A percentile compares a stretch with the other conserved stretches of the same genome.
These are phyloP conservation scores for Lophotis ruficrista DNA, from an alignment of 2,113 vertebrate genomes.

Conservation along the genomic window DNA sequence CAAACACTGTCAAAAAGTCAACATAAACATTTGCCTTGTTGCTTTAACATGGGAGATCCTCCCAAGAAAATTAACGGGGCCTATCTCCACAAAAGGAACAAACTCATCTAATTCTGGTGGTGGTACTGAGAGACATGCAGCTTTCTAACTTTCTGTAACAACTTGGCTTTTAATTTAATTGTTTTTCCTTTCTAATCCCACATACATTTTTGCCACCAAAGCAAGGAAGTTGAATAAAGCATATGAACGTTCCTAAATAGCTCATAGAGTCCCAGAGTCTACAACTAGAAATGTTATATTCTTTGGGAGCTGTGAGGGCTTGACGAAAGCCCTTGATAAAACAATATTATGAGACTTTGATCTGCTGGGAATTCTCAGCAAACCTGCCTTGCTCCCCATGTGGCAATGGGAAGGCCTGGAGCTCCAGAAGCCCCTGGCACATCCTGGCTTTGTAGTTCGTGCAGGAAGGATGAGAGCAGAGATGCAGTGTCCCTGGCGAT, in stretches of 20 bases:
- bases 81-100: slow-evolving; percentile 1
- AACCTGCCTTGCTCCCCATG: not conserved
- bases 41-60: slow-evolving; percentile 16
- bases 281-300: not conserved
- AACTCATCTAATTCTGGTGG: slow-evolving; percentile 10
- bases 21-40: slow-evolving; percentile 10
- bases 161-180: not conserved
- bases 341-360: not conserved
- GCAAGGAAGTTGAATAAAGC: not conserved
- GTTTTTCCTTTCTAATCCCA: not conserved
- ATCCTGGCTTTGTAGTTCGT: not conserved
- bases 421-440: not conserved
- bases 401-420: not conserved
- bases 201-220: not conserved
- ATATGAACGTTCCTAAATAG: not conserved
- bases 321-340: not conserved
- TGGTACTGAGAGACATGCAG: not conserved
- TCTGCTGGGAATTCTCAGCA: not conserved
- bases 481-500: not conserved
- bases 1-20: not conserved
- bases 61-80: slow-evolving; percentile 44
- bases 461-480: not conserved
- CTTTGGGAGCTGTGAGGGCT: not conserved
- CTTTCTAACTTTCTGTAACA: not conserved
- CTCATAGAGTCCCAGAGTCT: not conserved